Evolutionary conservation across 2,888 invertebrate species (phyloP).

Genomic region (Tuta absoluta): DNA sequence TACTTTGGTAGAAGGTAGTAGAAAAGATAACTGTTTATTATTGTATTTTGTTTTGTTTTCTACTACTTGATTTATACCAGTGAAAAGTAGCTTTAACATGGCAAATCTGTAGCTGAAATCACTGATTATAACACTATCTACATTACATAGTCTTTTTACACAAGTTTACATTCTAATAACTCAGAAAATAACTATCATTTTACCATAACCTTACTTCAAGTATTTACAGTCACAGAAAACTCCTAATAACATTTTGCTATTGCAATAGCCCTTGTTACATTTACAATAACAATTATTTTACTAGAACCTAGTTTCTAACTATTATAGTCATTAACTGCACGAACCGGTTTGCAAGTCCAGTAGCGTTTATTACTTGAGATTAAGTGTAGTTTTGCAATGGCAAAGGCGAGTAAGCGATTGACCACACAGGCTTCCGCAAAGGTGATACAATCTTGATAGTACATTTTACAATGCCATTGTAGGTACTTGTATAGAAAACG

Average conservation of each 20-base stretch:
- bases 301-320: neutral
- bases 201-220: neutral
- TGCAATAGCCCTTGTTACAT: neutral
- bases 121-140: constrained; percentile 4
- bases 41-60: neutral
- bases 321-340: neutral
- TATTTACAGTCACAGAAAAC: neutral
- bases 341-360: neutral
- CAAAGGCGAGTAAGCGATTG: neutral
- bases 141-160: neutral
- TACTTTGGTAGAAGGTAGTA: neutral
- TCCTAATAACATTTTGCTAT: neutral
- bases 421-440: constrained; percentile 9
- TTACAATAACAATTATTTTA: neutral
- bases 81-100: neutral
- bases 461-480: constrained; percentile 4
- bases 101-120: neutral
- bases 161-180: neutral
- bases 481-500: constrained; percentile 5
- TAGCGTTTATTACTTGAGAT: neutral
- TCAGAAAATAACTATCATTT: neutral
- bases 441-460: constrained; percentile 6
- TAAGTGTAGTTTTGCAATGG: neutral
- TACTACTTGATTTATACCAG: neutral
- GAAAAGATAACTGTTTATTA: neutral